Evolutionary conservation across 2,113 vertebrate genomes (phyloP).

Genomic region (Phrynosoma platyrhinos): DNA sequence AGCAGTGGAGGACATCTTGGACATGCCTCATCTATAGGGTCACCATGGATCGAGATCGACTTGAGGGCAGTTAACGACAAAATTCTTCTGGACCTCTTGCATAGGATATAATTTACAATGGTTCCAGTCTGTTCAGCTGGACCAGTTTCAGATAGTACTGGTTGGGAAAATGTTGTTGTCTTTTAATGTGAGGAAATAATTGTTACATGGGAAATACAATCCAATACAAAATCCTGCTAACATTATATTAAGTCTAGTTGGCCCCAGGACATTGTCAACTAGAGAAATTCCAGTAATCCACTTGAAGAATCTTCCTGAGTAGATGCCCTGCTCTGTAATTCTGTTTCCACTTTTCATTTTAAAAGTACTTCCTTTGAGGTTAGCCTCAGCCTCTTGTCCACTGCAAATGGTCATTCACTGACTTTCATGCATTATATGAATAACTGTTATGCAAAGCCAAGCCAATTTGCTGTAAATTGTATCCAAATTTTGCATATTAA

Average conservation of each 20-base stretch:
- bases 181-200: slow-evolving; percentile 44
- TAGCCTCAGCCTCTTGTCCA: slow-evolving; percentile 33
- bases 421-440: neutral
- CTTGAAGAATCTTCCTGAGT: slow-evolving; percentile 27
- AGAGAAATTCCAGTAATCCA: slow-evolving; percentile 42
- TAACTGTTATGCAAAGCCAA: neutral
- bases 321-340: slow-evolving; percentile 23
- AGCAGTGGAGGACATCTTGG: too few species aligned
- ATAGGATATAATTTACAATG: neutral
- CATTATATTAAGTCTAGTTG: slow-evolving; percentile 47
- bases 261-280: slow-evolving; percentile 36
- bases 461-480: too few species aligned
- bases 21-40: too few species aligned
- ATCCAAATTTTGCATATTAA: neutral
- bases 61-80: too few species aligned
- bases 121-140: neutral
- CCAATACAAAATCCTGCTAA: neutral
- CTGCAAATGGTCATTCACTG: neutral
- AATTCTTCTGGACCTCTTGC: neutral
- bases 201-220: neutral
- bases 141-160: neutral
- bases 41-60: too few species aligned
- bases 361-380: slow-evolving; percentile 34
- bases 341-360: slow-evolving; percentile 26
- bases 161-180: neutral